These are phyloP conservation scores for Tamias sibiricus DNA, from an alignment of 2,113 vertebrate genomes.

Conservation along the genomic window DNA sequence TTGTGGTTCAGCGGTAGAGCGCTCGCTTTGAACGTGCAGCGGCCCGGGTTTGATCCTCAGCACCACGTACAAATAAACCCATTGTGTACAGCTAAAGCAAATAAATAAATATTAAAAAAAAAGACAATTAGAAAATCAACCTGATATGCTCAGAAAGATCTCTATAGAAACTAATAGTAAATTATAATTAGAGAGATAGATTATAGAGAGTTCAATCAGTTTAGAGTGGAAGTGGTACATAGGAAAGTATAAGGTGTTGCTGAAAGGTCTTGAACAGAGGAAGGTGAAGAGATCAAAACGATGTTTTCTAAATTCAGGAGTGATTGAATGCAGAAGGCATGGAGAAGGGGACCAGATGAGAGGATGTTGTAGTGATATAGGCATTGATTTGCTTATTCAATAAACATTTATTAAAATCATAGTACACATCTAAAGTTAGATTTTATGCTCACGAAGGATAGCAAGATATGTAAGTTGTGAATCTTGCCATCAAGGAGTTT, in stretches of 20 bases:
- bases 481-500: neutral
- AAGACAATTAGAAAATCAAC: slow-evolving; percentile 18
- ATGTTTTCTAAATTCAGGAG: neutral
- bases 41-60: too few relatives aligned
- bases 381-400: neutral
- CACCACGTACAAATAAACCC: too few relatives aligned
- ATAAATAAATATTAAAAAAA: too few relatives aligned
- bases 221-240: neutral
- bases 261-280: neutral
- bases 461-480: neutral
- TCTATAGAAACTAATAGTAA: neutral
- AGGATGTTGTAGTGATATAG: neutral
- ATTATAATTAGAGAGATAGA: neutral
- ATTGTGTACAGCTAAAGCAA: too few relatives aligned
- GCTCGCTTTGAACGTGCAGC: too few relatives aligned
- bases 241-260: neutral
- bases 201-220: neutral
- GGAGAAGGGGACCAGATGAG: neutral
- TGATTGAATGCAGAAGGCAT: neutral
- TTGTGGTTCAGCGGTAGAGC: too few relatives aligned
- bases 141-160: neutral
- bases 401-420: neutral
- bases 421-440: neutral
- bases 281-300: neutral
- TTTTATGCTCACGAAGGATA: neutral